Base-by-base conservation (phyloP, 2,888 invertebrate species). In the Polyploca ridens region DNA sequence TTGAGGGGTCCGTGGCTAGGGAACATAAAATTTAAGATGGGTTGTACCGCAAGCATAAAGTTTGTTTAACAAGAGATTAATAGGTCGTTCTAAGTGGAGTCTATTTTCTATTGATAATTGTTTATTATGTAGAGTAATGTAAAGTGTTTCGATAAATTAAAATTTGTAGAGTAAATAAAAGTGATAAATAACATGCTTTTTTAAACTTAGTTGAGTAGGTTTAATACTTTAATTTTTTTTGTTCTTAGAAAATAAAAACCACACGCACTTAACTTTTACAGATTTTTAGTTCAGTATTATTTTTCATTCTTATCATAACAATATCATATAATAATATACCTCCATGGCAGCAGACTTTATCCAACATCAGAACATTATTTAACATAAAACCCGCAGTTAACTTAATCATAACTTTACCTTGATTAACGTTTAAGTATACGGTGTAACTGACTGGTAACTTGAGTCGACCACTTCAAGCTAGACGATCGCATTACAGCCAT, bases 341-440 rank as follows among this genome's bases (percentile, higher is more conserved):
- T 27, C 35, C 6, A 35, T 35, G 35, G 3, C 35, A 35, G 27
- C 27, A 27, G 27, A 27, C 27, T 27, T 27, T 27, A 27, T 13
- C 13, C 41, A 41, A 3, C 41, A 13, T 41, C 41, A 13, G n/a
- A 5, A 3, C 46, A 46, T 46, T 46, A 3, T 46, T 46, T n/a
- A 46, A 8, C 54, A 54, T 54, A 19, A 54, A 54, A 10, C 16
- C 19, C 3, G 54, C 54, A 19, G 7, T 19, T 54, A 54, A 54
- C 16, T 54, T 54, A 54, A 54, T 54, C 54, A 54, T 19, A 19
- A 54, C 54, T 54, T 54, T 19, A 54, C 54, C 2, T 54, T 54
- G 54, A 54, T 54, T 41, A n/a, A n/a, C 16, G 60, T 60, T 60
- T 58, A 59, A 35, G 35, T 59, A 59, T n/a, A 13, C 13, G 61